phyloP scores from a whole-genome alignment of 2,888 invertebrate genomes.

The Byasa hedistus region DNA sequence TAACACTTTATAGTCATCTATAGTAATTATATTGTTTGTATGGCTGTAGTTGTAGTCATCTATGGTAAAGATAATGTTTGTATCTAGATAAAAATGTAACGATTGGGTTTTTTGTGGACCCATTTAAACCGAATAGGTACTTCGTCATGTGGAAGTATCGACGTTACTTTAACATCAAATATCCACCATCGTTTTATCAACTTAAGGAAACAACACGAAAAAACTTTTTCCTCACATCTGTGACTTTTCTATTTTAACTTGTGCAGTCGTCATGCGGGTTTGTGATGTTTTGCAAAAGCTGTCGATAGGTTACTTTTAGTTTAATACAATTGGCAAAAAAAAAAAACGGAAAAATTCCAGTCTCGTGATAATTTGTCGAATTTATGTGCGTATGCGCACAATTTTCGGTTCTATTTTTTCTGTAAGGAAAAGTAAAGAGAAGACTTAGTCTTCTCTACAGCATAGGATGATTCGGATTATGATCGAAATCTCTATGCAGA shows the following conservation, averaged over 20 bases:
- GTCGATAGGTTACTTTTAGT: not conserved
- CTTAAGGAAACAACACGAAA: not conserved
- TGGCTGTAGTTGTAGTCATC: not conserved
- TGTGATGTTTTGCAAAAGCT: not conserved
- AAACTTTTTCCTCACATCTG: not conserved
- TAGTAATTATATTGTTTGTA: too few relatives aligned
- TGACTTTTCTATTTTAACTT: not conserved
- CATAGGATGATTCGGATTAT: not conserved
- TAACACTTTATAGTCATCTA: too few relatives aligned
- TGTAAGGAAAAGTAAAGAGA: slow-evolving; percentile 1
- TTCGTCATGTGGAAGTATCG: not conserved
- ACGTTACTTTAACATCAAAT: not conserved
- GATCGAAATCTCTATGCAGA: slow-evolving; percentile 7
- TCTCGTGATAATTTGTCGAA: slow-evolving; percentile 17
- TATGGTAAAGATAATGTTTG: not conserved
- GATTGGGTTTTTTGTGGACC: not conserved
- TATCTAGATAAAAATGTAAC: not conserved
- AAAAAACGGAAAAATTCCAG: not conserved
- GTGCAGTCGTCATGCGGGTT: not conserved
- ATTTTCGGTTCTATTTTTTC: slow-evolving; percentile 13
- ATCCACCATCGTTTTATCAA: not conserved
- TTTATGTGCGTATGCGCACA: slow-evolving; percentile 15
- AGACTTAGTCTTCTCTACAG: slow-evolving; percentile 14
- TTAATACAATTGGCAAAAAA: slow-evolving; percentile 14
- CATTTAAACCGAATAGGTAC: not conserved